A percentile compares a stretch with the other conserved stretches of the same genome.
Conservation (phyloP, 2,797 vertebrate genomes). For the Danio jaintianensis region DNA sequence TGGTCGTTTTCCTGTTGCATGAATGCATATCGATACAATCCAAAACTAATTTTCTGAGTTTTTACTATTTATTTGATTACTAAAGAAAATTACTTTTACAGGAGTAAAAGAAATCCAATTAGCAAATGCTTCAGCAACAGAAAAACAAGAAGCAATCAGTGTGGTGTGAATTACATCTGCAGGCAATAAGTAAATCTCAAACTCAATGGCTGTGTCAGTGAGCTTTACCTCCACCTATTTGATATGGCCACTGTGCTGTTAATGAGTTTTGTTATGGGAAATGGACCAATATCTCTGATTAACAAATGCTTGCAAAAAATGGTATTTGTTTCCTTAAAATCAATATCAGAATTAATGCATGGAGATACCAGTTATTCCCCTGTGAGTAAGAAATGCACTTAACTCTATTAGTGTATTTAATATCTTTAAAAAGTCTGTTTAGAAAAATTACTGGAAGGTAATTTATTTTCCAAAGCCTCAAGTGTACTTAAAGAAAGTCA, state of each 20-base stretch:
- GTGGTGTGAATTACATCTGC: conserved; percentile 9
- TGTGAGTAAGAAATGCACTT: background rate
- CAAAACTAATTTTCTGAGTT: background rate
- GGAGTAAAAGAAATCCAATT: conserved; percentile 8
- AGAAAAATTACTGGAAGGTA: background rate
- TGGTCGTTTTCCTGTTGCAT: background rate
- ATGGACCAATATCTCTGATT: conserved; percentile 8
- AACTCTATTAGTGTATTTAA: background rate
- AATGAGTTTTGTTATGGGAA: background rate
- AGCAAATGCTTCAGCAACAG: background rate
- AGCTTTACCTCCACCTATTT: background rate
- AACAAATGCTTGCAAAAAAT: background rate
- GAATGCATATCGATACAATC: background rate
- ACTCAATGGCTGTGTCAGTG: conserved; percentile 10
- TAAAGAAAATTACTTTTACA: background rate
- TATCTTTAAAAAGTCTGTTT: background rate
- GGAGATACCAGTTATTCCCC: background rate
- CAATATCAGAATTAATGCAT: conserved; percentile 30
- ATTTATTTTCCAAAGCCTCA: background rate
- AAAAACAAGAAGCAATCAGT: conserved; percentile 21
- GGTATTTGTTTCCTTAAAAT: conserved; percentile 10
- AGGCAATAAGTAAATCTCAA: conserved; percentile 13
- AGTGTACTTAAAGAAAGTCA: background rate
- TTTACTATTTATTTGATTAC: conserved; percentile 11
- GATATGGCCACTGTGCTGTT: background rate